phyloP scores from a whole-genome alignment of 2,113 vertebrate genomes.

The Lasiurus borealis region DNA sequence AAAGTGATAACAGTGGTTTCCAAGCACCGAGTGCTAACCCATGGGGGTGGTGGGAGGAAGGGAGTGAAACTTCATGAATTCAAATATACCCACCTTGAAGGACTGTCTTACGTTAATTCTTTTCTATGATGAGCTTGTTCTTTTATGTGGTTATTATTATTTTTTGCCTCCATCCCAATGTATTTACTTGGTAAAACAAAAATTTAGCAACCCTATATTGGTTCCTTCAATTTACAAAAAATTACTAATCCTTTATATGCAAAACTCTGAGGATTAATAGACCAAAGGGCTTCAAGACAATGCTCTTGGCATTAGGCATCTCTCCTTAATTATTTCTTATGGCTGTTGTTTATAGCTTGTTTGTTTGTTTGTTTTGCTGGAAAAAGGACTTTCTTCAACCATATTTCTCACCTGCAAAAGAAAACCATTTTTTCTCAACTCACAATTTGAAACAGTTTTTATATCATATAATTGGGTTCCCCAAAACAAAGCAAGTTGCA shows the following conservation, averaged over 20 bases:
- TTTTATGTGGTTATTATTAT: neutral
- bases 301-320: neutral
- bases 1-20: neutral
- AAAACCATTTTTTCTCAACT: neutral
- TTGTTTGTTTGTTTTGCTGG: neutral
- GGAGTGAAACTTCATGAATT: neutral
- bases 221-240: neutral
- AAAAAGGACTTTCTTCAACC: neutral
- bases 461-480: neutral
- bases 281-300: neutral
- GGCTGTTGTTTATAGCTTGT: neutral
- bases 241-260: neutral
- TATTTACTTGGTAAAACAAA: conserved; percentile 40
- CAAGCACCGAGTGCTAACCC: neutral
- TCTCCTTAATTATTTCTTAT: conserved; percentile 7
- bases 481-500: neutral
- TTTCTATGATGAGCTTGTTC: neutral
- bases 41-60: neutral
- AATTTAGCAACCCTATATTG: neutral
- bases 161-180: neutral
- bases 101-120: neutral
- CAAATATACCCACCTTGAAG: neutral
- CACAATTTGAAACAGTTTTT: neutral
- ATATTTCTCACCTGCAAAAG: neutral
- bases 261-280: conserved; percentile 12